Conservation (phyloP, 2,797 vertebrate genomes). For the Microctenopoma steveboyesi region DNA sequence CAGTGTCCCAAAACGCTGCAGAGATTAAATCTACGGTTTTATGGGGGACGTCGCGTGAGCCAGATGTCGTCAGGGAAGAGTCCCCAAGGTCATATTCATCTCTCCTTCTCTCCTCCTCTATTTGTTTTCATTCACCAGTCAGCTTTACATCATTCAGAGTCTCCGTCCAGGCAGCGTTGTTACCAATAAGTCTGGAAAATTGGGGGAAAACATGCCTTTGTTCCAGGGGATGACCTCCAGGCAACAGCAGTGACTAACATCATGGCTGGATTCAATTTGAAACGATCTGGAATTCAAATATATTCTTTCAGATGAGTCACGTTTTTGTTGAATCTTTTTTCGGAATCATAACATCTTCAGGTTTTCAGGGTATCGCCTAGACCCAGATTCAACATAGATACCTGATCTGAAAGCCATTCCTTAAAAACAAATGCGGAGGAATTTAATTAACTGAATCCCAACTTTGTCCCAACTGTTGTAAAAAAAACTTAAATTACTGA, state of each 20-base stretch:
- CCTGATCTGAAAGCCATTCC: not conserved
- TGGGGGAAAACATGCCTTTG: constrained; percentile 38
- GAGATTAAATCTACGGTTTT: constrained; percentile 69
- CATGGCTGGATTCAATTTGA: constrained; percentile 47
- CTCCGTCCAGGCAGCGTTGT: constrained; percentile 52
- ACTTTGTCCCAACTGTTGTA: too few species aligned
- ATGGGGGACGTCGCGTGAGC: constrained; percentile 52
- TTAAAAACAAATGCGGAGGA: too few species aligned
- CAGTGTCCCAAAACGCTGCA: constrained; percentile 39
- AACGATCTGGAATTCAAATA: constrained; percentile 46
- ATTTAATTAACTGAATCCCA: not conserved
- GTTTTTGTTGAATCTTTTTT: not conserved
- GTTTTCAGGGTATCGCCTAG: not conserved
- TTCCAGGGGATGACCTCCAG: constrained; percentile 52
- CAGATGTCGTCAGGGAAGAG: constrained; percentile 58
- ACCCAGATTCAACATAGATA: constrained; percentile 2
- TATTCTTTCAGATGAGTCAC: constrained; percentile 34
- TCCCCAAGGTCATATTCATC: constrained; percentile 57
- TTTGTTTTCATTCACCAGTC: constrained; percentile 49
- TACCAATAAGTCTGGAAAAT: constrained; percentile 62
- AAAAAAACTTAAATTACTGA: too few species aligned
- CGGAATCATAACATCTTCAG: constrained; percentile 10
- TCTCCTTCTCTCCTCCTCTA: constrained; percentile 7
- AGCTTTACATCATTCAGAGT: constrained; percentile 56
- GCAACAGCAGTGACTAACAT: constrained; percentile 46